Base-by-base conservation (phyloP, 2,113 vertebrate genomes). In the Percopsis transmontana region DNA sequence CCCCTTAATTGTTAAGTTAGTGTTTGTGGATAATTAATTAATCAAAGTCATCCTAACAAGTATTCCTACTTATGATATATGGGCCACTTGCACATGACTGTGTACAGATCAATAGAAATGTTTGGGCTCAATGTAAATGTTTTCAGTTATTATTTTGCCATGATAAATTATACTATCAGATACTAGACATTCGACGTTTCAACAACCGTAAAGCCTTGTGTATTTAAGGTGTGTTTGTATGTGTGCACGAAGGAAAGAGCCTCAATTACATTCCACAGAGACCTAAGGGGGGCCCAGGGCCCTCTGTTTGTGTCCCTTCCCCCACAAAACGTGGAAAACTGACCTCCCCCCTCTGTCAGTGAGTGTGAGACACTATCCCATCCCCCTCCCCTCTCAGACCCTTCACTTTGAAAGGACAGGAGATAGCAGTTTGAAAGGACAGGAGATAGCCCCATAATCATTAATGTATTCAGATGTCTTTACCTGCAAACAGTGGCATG, bases 351-450 rank as follows among this genome's bases (percentile, higher is more conserved):
- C 72, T 68, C 58, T 58, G 70, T 41, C 33, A 58, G 12, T 71
- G 82, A 89, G 76, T 86, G 85, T 84, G 87, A 92, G 86, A 87
- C 76, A 86, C 75, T 86, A 83, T 81, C 83, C 89, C 85, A 83
- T 74, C 81, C 81, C 83, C 84, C 83, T 69, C 77, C 74, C 64
- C 58, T 68, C 72, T 72, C 55, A 42, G 73, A 70, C 70, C 62
- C 62, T 86, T 74, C 56, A 79, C 83, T 88, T 87, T 90, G 83
- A 90, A 92, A 90, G 76, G 86, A 91, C 87, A 91, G 86, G 87
- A 90, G 90, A 92, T 91, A 89, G 87, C 86, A 83, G 77, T 90
- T 89, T 89, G 85, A 89, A 91, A 91, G 82, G 79, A 89, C 87
- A 91, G 88, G 89, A 88, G 85, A 90, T 90, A 87, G 87, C 86